phyloP scores from a whole-genome alignment of 2,888 invertebrate genomes.

The Netelia inedita region DNA sequence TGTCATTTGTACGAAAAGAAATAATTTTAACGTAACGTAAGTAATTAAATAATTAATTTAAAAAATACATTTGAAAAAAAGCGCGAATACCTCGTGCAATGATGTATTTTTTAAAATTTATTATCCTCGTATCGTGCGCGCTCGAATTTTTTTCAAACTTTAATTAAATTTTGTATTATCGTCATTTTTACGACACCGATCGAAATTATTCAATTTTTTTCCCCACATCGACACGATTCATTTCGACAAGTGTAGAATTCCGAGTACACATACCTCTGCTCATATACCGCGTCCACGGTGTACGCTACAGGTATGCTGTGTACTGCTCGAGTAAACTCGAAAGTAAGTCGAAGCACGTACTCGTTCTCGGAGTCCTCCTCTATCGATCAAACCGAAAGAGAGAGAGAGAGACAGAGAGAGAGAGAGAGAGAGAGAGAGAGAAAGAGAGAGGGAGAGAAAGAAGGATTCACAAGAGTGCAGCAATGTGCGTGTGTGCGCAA shows the following conservation, averaged over 20 bases:
- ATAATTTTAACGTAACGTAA: neutral
- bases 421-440: conserved; percentile 23
- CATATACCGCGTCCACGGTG: neutral
- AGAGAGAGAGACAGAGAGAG: neutral
- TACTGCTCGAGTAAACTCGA: conserved; percentile 62
- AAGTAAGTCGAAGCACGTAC: conserved; percentile 68
- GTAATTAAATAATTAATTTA: neutral
- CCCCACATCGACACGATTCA: conserved; percentile 1
- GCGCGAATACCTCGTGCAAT: neutral
- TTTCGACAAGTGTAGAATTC: conserved; percentile 10
- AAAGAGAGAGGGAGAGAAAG: conserved; percentile 18
- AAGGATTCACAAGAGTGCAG: conserved; percentile 12
- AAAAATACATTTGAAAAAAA: neutral
- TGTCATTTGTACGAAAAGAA: neutral
- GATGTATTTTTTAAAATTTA: neutral
- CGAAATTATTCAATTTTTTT: neutral
- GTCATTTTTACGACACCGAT: neutral
- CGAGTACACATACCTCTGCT: conserved; percentile 2
- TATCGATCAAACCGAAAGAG: conserved; percentile 68
- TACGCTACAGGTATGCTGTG: neutral
- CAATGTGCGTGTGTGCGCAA: conserved; percentile 41
- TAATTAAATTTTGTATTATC: neutral
- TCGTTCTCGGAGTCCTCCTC: conserved; percentile 65
- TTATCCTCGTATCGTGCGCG: no score
- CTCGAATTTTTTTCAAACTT: neutral